Base-by-base conservation (phyloP, 2,888 invertebrate genomes). In the Andrena chrysosceles region DNA sequence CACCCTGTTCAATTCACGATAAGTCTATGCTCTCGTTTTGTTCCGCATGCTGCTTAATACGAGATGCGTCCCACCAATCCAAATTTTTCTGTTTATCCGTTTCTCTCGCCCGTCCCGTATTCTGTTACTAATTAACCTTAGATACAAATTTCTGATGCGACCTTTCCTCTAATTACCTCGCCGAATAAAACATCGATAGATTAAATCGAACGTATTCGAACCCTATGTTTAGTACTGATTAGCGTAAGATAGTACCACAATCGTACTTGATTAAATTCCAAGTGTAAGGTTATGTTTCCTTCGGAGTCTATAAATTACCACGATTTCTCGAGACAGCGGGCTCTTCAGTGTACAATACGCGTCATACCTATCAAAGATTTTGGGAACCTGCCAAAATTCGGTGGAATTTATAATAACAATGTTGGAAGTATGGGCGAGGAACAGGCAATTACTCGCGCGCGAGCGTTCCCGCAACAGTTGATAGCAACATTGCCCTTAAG, bases 41-140 rank as follows among this genome's bases (percentile, higher is more conserved):
- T 86, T 84, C 74, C 68, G 56, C 64, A 69, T 42, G 76, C 83
- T 77, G 73, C 82, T 67, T 74, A 85, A 85, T 77, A 85, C 85
- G 76, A 84, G 68, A 76, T 84, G 84, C 87, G 90, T 91, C 90
- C 89, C 91, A 90, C 90, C 86, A 90, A 87, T 87, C 89, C 84
- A 90, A 84, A 89, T 91, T 90, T 90, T 89, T 87, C 85, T 89
- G 63, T 52, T 29, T 70, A 29, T 48, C 71, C 64, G 64, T 77
- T 56, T 64, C 63, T 78, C 68, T 54, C 70, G 64, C 69, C 62
- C 67, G 73, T 52, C 62, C 66, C 35, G 62, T 62, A 48, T 29
- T 49, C 78, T 60, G 64, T 52, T 33, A 8, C 10, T 66, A 69
- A 78, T 84, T 75, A 82, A 5, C 29, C 49, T 26, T 20, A 52